These are phyloP conservation scores for Prinia subflava DNA, from an alignment of 2,113 vertebrate genomes.

Conservation along the genomic window DNA sequence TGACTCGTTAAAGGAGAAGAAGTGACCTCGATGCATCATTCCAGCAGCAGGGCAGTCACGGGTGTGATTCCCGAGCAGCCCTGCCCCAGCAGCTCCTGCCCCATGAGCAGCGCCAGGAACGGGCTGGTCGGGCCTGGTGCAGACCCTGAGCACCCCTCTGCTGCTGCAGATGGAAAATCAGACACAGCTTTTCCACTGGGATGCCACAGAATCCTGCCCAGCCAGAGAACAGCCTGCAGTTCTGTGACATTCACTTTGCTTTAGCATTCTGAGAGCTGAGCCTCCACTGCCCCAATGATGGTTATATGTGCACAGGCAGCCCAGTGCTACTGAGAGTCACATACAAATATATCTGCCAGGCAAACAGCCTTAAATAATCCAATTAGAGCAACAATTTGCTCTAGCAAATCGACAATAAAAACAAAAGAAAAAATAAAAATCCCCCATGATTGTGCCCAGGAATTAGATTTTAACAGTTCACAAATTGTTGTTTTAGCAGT, in stretches of 20 bases:
- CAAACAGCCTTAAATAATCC: background rate
- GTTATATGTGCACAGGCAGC: background rate
- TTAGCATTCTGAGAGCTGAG: background rate
- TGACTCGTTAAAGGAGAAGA: background rate
- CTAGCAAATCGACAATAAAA: background rate
- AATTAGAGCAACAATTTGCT: background rate
- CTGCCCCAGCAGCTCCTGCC: background rate
- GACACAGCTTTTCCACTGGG: rapidly evolving
- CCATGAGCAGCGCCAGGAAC: rapidly evolving
- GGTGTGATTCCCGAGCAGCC: background rate
- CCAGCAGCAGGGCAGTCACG: rapidly evolving
- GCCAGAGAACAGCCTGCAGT: background rate
- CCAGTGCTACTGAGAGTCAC: background rate
- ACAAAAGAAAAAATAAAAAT: background rate
- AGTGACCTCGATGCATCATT: background rate
- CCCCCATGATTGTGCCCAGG: background rate
- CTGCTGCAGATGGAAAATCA: background rate
- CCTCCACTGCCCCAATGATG: background rate
- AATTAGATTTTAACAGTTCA: background rate
- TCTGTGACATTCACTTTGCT: background rate
- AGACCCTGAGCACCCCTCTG: background rate
- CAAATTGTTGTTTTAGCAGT: background rate
- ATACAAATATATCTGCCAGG: background rate
- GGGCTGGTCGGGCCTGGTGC: rapidly evolving
- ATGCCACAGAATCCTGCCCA: background rate